These are phyloP conservation scores for Amniataba percoides DNA, from an alignment of 2,797 vertebrate species.

Conservation along the genomic window DNA sequence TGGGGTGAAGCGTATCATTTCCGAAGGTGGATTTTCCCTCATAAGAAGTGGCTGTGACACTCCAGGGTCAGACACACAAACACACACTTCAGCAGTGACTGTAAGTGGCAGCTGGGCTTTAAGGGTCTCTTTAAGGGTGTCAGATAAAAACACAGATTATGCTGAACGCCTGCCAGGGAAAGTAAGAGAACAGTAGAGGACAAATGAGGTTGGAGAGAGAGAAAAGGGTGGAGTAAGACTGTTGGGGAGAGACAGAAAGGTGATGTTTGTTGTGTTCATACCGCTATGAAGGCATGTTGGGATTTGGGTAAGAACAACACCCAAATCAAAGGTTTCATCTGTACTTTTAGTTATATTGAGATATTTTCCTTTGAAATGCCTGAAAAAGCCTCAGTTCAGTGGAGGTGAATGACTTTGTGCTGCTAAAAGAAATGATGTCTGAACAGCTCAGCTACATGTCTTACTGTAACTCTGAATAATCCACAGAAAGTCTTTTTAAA, in stretches of 20 bases:
- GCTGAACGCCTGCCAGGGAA: constrained; percentile 39
- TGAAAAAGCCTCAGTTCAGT: not conserved
- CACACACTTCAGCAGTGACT: constrained; percentile 33
- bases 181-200: constrained; percentile 21
- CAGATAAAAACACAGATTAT: constrained; percentile 51
- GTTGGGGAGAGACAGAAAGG: constrained; percentile 3
- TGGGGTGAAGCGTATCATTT: not conserved
- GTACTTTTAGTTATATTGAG: not conserved
- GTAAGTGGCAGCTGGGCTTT: constrained; percentile 55
- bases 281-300: not conserved
- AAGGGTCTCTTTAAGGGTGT: constrained; percentile 52
- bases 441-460: not conserved
- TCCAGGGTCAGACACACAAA: constrained; percentile 15
- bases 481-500: no score
- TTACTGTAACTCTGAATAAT: not conserved
- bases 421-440: not conserved
- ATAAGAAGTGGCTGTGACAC: constrained; percentile 11
- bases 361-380: not conserved
- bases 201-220: constrained; percentile 4
- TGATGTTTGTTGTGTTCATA: constrained; percentile 8
- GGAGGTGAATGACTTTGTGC: constrained; percentile 1
- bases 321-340: not conserved
- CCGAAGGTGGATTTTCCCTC: not conserved
- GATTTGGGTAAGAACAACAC: no score
- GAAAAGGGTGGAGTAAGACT: not conserved